Conservation (phyloP, 2,888 invertebrate species). For the Mimachlamys varia region DNA sequence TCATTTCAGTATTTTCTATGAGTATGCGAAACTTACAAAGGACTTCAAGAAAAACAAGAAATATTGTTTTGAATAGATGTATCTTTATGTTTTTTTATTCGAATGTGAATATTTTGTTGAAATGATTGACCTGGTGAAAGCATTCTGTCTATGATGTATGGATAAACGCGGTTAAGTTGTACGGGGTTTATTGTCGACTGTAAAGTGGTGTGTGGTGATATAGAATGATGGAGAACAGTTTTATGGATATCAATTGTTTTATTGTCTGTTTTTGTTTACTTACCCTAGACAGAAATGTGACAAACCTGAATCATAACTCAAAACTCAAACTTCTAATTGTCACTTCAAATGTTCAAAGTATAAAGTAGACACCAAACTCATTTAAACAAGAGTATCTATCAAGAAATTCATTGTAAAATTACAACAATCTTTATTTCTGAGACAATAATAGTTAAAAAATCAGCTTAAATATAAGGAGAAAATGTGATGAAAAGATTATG, state of each 20-base stretch:
- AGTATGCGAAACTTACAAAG: no score
- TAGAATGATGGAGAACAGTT: not conserved
- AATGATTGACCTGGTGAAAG: no score
- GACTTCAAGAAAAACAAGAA: no score
- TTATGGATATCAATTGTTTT: constrained; percentile 32
- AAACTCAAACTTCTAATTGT: not conserved
- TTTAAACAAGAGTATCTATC: not conserved
- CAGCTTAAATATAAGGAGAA: not conserved
- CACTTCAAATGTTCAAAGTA: no score
- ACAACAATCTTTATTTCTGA: not conserved
- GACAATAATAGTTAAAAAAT: no score
- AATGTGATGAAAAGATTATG: no score
- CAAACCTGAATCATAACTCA: not conserved
- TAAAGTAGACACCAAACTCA: not conserved
- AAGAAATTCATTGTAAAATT: not conserved
- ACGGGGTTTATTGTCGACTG: not conserved
- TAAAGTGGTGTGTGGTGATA: not conserved
- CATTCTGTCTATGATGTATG: no score
- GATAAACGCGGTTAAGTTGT: no score
- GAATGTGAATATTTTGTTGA: no score
- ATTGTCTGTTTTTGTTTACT: not conserved
- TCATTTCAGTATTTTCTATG: no score
- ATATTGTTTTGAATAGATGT: no score
- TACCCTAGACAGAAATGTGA: not conserved
- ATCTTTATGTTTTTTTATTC: no score